A percentile compares a stretch with the other conserved stretches of the same genome.
These are phyloP conservation scores for Drosophila prosaltans DNA, from an alignment of 1,140 invertebrate genomes.

Conservation along the genomic window DNA sequence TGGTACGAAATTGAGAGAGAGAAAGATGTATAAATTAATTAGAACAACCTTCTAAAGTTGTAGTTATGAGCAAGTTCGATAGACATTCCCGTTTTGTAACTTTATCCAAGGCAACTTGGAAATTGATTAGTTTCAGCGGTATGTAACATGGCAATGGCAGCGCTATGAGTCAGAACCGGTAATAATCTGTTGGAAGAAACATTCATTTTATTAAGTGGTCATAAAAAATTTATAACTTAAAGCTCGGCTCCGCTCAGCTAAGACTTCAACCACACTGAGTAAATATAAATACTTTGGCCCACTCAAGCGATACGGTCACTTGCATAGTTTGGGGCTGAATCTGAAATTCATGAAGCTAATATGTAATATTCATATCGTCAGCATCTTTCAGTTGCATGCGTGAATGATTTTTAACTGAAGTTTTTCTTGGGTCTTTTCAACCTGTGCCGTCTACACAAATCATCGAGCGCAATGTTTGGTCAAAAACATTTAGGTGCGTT, in stretches of 20 bases:
- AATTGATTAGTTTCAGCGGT: too few species aligned
- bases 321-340: conserved; percentile 18
- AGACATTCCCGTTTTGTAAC: too few species aligned
- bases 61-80: too few species aligned
- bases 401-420: conserved; percentile 52
- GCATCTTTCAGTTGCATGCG: conserved; percentile 51
- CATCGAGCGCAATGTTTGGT: conserved; percentile 69
- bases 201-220: neutral
- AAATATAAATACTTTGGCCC: neutral
- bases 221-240: neutral
- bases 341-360: neutral
- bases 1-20: too few species aligned
- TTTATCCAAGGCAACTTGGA: too few species aligned
- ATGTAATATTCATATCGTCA: neutral
- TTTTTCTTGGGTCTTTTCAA: conserved; percentile 34
- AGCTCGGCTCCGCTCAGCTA: neutral
- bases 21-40: too few species aligned
- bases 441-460: conserved; percentile 69
- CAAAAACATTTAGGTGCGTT: conserved; percentile 61
- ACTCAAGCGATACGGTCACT: neutral
- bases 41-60: too few species aligned
- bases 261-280: neutral
- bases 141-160: neutral
- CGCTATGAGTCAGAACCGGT: neutral
- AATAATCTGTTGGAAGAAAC: neutral